phyloP scores from a whole-genome alignment of 2,888 invertebrate genomes.

The Carabus problematicus region DNA sequence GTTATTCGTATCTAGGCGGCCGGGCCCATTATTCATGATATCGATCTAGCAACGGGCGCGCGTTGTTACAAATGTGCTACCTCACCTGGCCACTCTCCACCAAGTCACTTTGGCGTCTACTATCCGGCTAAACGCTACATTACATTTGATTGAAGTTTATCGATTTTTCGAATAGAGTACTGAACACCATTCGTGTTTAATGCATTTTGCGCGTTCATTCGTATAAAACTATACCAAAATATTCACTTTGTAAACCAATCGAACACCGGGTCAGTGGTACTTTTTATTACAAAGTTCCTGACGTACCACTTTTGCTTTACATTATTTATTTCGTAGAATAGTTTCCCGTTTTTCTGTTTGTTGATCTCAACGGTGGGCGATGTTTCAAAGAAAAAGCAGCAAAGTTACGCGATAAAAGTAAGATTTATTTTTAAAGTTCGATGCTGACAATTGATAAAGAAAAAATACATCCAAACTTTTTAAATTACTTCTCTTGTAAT shows the following conservation, averaged over 20 bases:
- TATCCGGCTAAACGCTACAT: too few species aligned
- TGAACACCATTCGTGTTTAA: background rate
- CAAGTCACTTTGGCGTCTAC: too few species aligned
- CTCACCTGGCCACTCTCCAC: too few species aligned
- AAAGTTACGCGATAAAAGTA: too few species aligned
- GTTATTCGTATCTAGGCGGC: background rate
- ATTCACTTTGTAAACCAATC: constrained; percentile 35
- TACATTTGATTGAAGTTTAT: constrained; percentile 7
- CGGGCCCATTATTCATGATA: constrained; percentile 5
- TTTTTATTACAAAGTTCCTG: constrained; percentile 20
- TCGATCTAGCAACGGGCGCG: background rate
- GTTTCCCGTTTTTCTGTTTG: background rate
- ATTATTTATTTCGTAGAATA: background rate
- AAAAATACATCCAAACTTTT: too few species aligned
- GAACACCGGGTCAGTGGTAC: constrained; percentile 22
- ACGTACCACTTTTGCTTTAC: constrained; percentile 9
- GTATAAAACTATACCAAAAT: constrained; percentile 13
- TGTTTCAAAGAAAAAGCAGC: background rate
- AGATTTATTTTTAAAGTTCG: too few species aligned
- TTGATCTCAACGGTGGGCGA: background rate
- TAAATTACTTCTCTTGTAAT: too few species aligned
- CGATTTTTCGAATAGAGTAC: constrained; percentile 3
- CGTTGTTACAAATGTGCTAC: too few species aligned
- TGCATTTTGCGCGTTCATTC: constrained; percentile 28
- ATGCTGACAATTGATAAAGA: too few species aligned